Evolutionary conservation across 23 tunicate genomes (phyloP), one percentile per base, ranked within the genome.

Genomic region (Oikopleura dioica): DNA sequence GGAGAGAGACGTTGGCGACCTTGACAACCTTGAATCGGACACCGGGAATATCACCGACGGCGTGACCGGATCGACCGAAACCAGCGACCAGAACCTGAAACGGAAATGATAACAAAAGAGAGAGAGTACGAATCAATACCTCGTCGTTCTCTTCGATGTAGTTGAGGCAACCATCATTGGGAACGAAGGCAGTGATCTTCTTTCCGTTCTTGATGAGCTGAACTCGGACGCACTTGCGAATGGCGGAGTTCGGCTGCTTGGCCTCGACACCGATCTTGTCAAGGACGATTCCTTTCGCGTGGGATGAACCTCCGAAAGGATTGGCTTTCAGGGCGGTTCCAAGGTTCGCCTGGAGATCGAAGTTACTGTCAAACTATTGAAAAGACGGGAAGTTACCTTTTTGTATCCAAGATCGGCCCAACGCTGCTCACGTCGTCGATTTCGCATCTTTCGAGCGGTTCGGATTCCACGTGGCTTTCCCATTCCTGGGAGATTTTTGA

Each of bases 41-140:
- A 38, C 99, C 99, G 78, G 99, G 99, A 51, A 94, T 94, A 72
- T 94, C 99, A n/a, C 99, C 99, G 35, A 94, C 99, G 77, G 99
- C 99, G 85, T 94, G 99, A 83, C 99, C 99, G 37, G 88, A 83
- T 35, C 99, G 99, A 34, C 99, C 99, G 81, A 94, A 94, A 78
- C 99, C 99, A 79, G 99, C 86, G 36, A 94, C 89, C 75, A 94
- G 79, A 75, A 94, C 99, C 72, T n/a, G n/a, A n/a, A n/a, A n/a
- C n/a, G n/a, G n/a, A n/a, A n/a, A n/a, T n/a, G n/a, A n/a, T n/a
- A n/a, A n/a, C n/a, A n/a, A n/a, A n/a, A n/a, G n/a, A n/a, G n/a
- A n/a, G n/a, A n/a, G n/a, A n/a, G n/a, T n/a, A n/a, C n/a, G n/a
- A n/a, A n/a, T n/a, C n/a, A n/a, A n/a, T 63, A 63, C 72, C 80